phyloP scores from a whole-genome alignment of 2,797 vertebrate genomes.

The Mormyrus proboscirostris region DNA sequence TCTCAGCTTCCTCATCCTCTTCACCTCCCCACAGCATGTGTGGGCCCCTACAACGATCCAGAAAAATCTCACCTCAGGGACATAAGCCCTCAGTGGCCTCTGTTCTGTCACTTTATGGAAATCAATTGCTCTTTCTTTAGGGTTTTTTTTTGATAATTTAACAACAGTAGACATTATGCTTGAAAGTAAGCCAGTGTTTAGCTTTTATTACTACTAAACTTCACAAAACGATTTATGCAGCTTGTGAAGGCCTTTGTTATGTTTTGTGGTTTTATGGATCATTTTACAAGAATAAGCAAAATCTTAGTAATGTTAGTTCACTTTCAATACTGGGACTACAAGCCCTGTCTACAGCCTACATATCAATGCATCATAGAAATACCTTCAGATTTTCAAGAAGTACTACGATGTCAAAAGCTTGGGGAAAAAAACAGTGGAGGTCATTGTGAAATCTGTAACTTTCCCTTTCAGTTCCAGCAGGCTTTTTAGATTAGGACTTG shows the following conservation, averaged over 20 bases:
- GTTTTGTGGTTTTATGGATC: background rate
- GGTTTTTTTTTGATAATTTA: slow-evolving; percentile 25
- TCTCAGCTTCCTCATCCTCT: background rate
- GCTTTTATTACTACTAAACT: background rate
- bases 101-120: background rate
- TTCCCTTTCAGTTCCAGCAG: background rate
- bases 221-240: background rate
- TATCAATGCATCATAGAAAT: background rate
- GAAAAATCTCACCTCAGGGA: background rate
- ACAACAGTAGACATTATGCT: slow-evolving; percentile 19
- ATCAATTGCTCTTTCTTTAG: background rate
- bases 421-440: background rate
- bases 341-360: background rate
- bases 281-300: background rate
- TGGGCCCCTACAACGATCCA: background rate
- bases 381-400: background rate
- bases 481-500: background rate
- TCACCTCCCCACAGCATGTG: background rate
- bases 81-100: background rate
- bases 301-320: background rate
- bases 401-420: background rate
- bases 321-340: background rate
- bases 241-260: background rate
- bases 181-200: background rate
- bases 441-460: background rate